Percentiles rank a stretch among this genome's conserved stretches.
These are phyloP conservation scores for Drosophila yooni DNA, from an alignment of 2,888 invertebrate genomes.

Conservation along the genomic window DNA sequence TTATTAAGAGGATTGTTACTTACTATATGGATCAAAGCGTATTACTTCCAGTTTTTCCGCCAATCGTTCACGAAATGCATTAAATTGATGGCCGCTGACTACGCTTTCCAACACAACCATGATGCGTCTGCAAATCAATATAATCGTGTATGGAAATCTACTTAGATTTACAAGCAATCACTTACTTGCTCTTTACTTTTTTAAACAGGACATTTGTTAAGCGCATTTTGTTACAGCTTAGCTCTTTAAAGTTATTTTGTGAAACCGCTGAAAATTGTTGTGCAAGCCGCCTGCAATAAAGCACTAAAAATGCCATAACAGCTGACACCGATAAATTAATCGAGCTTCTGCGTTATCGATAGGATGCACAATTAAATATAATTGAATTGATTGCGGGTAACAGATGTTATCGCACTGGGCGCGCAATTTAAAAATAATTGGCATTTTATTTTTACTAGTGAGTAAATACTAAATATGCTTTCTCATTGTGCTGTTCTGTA, in stretches of 20 bases:
- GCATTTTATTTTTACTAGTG: too few species aligned
- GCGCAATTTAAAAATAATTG: conserved; percentile 6
- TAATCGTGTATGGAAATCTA: neutral
- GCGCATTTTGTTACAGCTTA: conserved; percentile 84
- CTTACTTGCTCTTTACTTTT: conserved; percentile 92
- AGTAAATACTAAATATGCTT: neutral
- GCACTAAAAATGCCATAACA: conserved; percentile 34
- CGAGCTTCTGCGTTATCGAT: neutral
- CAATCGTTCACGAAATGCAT: conserved; percentile 89
- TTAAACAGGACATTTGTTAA: conserved; percentile 90
- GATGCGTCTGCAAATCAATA: conserved; percentile 86
- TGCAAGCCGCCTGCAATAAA: conserved; percentile 50
- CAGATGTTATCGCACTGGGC: neutral
- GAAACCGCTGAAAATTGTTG: conserved; percentile 50
- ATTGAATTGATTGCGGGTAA: neutral
- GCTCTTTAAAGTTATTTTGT: neutral
- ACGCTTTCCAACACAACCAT: conserved; percentile 93
- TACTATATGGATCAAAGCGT: conserved; percentile 92
- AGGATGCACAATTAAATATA: neutral
- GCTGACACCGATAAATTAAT: conserved; percentile 28
- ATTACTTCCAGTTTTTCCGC: conserved; percentile 92
- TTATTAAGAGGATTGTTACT: conserved; percentile 82
- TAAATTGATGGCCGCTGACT: conserved; percentile 90
- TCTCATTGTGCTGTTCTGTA: neutral
- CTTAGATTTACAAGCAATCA: conserved; percentile 45